phyloP scores from a whole-genome alignment of 2,113 vertebrate species.

The Rhynchomys soricoides region DNA sequence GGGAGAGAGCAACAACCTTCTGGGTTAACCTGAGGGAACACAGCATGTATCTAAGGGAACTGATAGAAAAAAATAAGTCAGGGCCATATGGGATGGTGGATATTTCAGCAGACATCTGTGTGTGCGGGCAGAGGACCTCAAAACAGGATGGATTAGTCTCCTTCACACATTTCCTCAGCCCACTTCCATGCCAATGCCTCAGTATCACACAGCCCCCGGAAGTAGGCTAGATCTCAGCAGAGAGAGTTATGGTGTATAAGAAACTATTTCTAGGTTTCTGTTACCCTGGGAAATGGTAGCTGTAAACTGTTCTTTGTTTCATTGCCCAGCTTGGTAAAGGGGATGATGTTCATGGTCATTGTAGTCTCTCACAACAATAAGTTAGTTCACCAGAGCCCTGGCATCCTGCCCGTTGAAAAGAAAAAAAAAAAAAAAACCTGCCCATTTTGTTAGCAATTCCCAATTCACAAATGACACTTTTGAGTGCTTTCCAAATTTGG shows the following conservation, averaged over 20 bases:
- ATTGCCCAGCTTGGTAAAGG: background rate
- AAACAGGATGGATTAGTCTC: background rate
- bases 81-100: background rate
- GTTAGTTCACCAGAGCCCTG: conserved; percentile 50
- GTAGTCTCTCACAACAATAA: conserved; percentile 32
- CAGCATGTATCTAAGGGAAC: background rate
- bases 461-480: conserved; percentile 71
- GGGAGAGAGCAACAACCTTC: background rate
- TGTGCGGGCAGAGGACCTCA: background rate
- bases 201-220: background rate
- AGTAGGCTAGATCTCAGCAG: background rate
- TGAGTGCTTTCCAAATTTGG: conserved; percentile 72
- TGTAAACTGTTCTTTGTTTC: conserved; percentile 2
- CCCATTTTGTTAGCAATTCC: conserved; percentile 60
- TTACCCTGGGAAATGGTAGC: background rate
- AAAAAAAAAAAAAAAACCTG: background rate
- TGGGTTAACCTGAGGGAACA: background rate
- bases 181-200: background rate
- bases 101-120: background rate
- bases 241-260: background rate
- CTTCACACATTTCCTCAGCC: background rate
- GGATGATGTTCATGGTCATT: background rate
- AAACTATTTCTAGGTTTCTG: background rate
- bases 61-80: conserved; percentile 19
- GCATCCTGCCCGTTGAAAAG: conserved; percentile 8